Conservation (phyloP, 1,140 invertebrate genomes). For the Drosophila paulistorum region DNA sequence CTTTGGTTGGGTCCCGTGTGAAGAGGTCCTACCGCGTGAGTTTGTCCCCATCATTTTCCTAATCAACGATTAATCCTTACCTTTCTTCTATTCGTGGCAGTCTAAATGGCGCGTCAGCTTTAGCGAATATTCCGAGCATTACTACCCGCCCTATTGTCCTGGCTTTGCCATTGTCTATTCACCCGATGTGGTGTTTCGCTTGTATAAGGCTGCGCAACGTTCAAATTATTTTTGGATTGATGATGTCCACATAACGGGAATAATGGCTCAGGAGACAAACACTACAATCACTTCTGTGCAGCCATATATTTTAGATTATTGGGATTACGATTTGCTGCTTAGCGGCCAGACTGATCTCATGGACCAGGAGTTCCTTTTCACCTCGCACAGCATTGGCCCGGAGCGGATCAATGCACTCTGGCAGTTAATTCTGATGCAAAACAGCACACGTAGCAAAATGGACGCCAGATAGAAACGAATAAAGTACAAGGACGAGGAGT, state of each 20-base stretch:
- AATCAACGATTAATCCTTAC: not conserved
- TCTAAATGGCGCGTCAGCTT: slow-evolving; percentile 92
- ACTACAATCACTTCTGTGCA: slow-evolving; percentile 84
- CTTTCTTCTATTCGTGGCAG: slow-evolving; percentile 23
- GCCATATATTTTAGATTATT: slow-evolving; percentile 83
- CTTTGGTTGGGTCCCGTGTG: slow-evolving; percentile 83
- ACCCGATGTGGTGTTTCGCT: slow-evolving; percentile 86
- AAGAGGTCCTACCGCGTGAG: slow-evolving; percentile 85
- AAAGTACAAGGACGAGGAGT: slow-evolving; percentile 43
- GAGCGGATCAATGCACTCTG: slow-evolving; percentile 84
- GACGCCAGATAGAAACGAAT: slow-evolving; percentile 8
- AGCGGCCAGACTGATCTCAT: slow-evolving; percentile 56
- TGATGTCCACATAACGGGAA: slow-evolving; percentile 92
- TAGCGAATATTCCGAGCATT: slow-evolving; percentile 86
- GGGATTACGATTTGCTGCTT: slow-evolving; percentile 61
- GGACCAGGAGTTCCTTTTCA: slow-evolving; percentile 84
- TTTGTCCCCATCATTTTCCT: slow-evolving; percentile 1
- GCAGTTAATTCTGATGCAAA: slow-evolving; percentile 55
- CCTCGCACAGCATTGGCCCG: slow-evolving; percentile 84
- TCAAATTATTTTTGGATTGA: slow-evolving; percentile 93
- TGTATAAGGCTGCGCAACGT: slow-evolving; percentile 87
- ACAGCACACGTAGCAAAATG: slow-evolving; percentile 30
- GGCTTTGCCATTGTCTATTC: slow-evolving; percentile 91
- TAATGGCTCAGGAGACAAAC: slow-evolving; percentile 86
- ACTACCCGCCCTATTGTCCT: slow-evolving; percentile 89